Percentiles rank a stretch among this genome's conserved stretches.
These are phyloP conservation scores for Eugnorisma glareosa DNA, from an alignment of 2,888 invertebrate species.

Conservation along the genomic window DNA sequence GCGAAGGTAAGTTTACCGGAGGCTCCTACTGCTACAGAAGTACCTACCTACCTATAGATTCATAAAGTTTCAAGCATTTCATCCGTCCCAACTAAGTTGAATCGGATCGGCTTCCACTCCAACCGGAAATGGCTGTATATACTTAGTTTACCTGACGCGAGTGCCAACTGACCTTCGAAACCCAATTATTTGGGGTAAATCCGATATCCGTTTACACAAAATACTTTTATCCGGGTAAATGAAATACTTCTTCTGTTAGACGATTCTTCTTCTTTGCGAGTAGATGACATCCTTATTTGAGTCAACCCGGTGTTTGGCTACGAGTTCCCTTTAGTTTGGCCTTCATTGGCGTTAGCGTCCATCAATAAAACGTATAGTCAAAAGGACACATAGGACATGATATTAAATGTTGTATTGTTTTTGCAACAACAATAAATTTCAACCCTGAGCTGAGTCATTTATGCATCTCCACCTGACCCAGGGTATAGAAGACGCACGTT, in stretches of 20 bases:
- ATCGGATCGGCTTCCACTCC: neutral
- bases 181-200: conserved; percentile 14
- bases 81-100: neutral
- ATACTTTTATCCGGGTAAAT: conserved; percentile 6
- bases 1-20: neutral
- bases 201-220: conserved; percentile 2
- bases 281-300: neutral
- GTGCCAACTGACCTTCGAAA: conserved; percentile 17
- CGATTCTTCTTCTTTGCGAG: neutral
- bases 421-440: neutral
- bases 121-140: neutral
- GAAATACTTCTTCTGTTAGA: neutral
- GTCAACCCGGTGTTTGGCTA: neutral
- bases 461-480: neutral
- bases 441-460: neutral
- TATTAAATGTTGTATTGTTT: neutral
- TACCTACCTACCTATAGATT: neutral
- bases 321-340: neutral
- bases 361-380: neutral
- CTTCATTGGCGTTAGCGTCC: neutral
- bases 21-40: neutral
- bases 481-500: neutral
- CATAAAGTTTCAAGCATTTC: neutral
- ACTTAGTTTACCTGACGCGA: neutral
- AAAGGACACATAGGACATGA: neutral